Base-by-base conservation (phyloP, 2,888 invertebrate genomes). In the Amiota communis region DNA sequence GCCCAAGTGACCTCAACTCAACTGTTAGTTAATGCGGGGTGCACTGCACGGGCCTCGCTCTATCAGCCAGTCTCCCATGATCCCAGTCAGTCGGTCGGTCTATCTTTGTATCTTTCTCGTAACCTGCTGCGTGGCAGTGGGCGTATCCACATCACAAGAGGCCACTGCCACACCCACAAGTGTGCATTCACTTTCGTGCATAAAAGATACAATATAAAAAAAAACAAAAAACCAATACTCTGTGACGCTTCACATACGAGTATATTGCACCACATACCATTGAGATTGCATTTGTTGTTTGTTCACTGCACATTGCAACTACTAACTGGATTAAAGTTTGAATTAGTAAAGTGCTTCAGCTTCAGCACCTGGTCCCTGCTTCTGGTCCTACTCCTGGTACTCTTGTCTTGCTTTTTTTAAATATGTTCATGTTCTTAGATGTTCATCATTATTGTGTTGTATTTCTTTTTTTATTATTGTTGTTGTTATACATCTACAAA, bases 301-400 rank as follows among this genome's bases (percentile, higher is more conserved):
- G 63, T 12, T 46, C 36, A 59, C 57, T 15, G 70, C 72, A 79
- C 71, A 78, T 79, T 84, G 80, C 17, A 82, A 81, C 85, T 85
- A 81, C 85, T 85, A 85, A 83, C 84, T 82, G 84, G 85, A 83
- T 85, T 85, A 85, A 84, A 79, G 78, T 76, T 36, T 85, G 78
- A 84, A 83, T 82, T 85, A 80, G 86, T 81, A 85, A 82, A 83
- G 84, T 83, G 83, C 36, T 36, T 36, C 85, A 77, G 77, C 81
- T 85, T 82, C 84, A 81, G 36, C 36, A 36, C 36, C 0, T 36
- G 36, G 6, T 36, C 36, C 23, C 36, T 36, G 36, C 36, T 36
- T 85, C 82, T 85, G 84, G 85, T 85, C 80, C 85, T 81, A 78
- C 53, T 76, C 64, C 72, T 74, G 78, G 75, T 72, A 68, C 49